A percentile compares a stretch with the other conserved stretches of the same genome.
Conservation (phyloP, 92 coral and sea anemone species). For the Bergia sp. region DNA sequence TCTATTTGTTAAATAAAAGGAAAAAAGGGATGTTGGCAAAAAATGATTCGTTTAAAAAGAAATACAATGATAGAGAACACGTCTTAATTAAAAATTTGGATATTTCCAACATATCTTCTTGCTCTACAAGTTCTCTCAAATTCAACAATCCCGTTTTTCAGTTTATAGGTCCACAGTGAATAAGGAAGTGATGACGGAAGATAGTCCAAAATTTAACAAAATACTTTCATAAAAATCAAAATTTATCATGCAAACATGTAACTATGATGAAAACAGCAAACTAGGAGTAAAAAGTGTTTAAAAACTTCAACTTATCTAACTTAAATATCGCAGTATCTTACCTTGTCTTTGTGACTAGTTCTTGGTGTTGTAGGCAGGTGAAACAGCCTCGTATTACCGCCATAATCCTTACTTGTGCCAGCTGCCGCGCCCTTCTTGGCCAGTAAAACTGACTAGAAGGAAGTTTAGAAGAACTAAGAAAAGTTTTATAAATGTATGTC, state of each 20-base stretch:
- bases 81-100: too few relatives aligned
- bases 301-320: too few relatives aligned
- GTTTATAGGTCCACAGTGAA: too few relatives aligned
- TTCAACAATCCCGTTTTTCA: neutral
- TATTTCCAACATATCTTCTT: neutral
- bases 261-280: too few relatives aligned
- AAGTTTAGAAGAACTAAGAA: neutral
- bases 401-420: neutral
- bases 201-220: neutral
- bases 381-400: neutral
- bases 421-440: constrained; percentile 31
- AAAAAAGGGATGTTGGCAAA: neutral
- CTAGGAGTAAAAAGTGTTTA: neutral
- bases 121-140: neutral
- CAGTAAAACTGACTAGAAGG: constrained; percentile 10
- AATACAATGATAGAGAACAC: neutral
- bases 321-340: neutral
- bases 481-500: neutral
- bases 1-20: too few relatives aligned
- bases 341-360: neutral
- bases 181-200: neutral
- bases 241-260: neutral
- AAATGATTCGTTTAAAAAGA: neutral
- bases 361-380: constrained; percentile 17
- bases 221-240: neutral